These are phyloP conservation scores for Hippasteria phrygiana DNA, from an alignment of 53 echinoderm and acorn worm genomes.

Conservation along the genomic window DNA sequence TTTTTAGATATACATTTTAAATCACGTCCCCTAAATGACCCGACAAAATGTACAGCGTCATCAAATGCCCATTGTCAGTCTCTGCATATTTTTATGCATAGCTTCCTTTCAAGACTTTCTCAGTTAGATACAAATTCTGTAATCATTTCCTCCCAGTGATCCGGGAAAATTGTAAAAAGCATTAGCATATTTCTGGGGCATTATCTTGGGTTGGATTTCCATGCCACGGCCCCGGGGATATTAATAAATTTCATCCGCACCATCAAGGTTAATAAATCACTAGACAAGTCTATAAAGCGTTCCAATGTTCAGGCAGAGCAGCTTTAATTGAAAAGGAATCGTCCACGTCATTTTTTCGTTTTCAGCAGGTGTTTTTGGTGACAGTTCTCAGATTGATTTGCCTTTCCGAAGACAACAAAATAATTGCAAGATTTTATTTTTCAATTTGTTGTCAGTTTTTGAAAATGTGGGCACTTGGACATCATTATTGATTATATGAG, in stretches of 20 bases:
- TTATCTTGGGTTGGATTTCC: not conserved
- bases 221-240: not conserved
- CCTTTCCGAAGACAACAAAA: not conserved
- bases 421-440: not conserved
- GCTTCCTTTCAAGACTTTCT: not conserved
- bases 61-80: too few species aligned
- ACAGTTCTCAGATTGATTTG: not conserved
- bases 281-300: not conserved
- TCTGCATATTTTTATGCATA: not conserved
- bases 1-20: too few species aligned
- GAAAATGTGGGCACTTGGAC: too few species aligned
- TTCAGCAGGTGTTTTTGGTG: conserved; percentile 31
- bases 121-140: too few species aligned
- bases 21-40: too few species aligned
- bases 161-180: not conserved
- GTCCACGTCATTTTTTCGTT: conserved; percentile 1
- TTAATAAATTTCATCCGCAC: not conserved
- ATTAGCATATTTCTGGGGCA: not conserved
- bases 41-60: too few species aligned
- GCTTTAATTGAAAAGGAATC: not conserved
- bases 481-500: too few species aligned
- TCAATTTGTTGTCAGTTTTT: not conserved
- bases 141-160: not conserved
- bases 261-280: conserved; percentile 23
- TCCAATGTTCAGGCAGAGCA: not conserved